Percentiles rank a stretch among this genome's conserved stretches.
Conservation (phyloP, 2,797 vertebrate genomes). For the Pipistrellus nathusii region DNA sequence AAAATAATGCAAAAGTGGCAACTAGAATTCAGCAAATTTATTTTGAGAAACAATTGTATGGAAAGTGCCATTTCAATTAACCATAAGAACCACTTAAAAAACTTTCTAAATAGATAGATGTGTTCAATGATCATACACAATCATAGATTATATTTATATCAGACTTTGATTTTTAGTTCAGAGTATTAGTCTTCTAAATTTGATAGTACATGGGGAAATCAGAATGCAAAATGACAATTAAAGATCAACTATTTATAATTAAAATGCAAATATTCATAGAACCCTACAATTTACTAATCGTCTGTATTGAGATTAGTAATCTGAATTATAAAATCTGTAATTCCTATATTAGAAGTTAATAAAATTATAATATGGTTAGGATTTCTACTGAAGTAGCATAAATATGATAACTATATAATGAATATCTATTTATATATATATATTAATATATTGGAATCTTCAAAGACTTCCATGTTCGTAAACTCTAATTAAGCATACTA, state of each 20-base stretch:
- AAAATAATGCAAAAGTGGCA: neutral
- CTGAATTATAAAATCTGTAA: constrained; percentile 5
- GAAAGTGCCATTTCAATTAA: neutral
- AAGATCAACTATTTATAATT: constrained; percentile 42
- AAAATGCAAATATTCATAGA: constrained; percentile 47
- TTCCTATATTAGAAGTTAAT: constrained; percentile 15
- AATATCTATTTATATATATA: neutral
- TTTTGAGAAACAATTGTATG: neutral
- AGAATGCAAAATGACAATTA: constrained; percentile 42
- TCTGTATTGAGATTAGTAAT: neutral
- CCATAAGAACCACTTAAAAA: neutral
- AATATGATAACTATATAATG: neutral
- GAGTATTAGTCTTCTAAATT: neutral
- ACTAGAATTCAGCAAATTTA: constrained; percentile 2
- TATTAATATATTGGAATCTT: constrained; percentile 38
- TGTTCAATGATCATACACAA: neutral
- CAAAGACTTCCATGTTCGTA: neutral
- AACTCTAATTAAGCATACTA: constrained; percentile 22
- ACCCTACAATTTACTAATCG: neutral
- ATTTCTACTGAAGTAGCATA: neutral
- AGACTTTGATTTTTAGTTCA: constrained; percentile 25
- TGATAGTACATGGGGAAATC: neutral
- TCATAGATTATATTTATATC: neutral
- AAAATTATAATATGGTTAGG: neutral
- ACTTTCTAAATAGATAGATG: neutral